Conservation (phyloP, 1,140 invertebrate genomes). For the Littorina saxatilis region DNA sequence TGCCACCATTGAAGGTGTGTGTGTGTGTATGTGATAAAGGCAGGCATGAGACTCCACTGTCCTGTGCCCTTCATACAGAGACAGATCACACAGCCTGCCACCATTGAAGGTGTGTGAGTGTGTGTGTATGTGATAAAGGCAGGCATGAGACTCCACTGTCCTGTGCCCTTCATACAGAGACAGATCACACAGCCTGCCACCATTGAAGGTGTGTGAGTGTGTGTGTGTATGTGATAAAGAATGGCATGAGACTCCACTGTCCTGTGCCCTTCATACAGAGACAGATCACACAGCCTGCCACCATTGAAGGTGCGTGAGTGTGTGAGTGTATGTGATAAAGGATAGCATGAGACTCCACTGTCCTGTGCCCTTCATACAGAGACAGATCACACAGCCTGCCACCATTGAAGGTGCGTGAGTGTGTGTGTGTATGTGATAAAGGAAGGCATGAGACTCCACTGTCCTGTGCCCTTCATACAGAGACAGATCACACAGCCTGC, state of each 20-base stretch:
- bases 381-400: constrained; percentile 73
- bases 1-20: constrained; percentile 38
- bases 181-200: constrained; percentile 63
- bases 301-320: constrained; percentile 42
- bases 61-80: constrained; percentile 83
- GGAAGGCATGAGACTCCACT: constrained; percentile 73
- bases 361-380: constrained; percentile 82
- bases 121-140: constrained; percentile 76
- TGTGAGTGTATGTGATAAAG: too few relatives aligned
- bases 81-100: constrained; percentile 63
- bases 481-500: constrained; percentile 75
- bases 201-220: constrained; percentile 44
- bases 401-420: constrained; percentile 41
- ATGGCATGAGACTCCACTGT: constrained; percentile 71
- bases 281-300: constrained; percentile 63
- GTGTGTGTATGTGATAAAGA: constrained; percentile 75
- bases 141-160: constrained; percentile 70
- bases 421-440: too few relatives aligned
- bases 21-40: constrained; percentile 75
- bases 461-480: constrained; percentile 82
- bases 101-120: constrained; percentile 43
- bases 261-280: constrained; percentile 83
- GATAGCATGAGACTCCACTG: constrained; percentile 73
- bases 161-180: constrained; percentile 83
- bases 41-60: constrained; percentile 71